A percentile compares a stretch with the other conserved stretches of the same genome.
Conservation (phyloP, 2,113 vertebrate species). For the Hemiprocne comata region DNA sequence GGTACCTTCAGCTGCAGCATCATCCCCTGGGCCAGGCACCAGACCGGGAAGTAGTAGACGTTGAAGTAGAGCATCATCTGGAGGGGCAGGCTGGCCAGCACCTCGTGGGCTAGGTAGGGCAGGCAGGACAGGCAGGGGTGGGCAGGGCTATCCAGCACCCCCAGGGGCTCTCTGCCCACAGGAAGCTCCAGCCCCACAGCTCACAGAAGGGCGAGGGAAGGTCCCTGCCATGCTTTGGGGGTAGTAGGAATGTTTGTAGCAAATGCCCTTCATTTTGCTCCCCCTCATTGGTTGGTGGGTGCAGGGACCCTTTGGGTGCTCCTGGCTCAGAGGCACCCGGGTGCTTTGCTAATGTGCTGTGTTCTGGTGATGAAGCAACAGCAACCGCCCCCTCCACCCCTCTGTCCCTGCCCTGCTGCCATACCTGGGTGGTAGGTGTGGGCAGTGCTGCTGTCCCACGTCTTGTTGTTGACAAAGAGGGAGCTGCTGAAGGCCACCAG, state of each 20-base stretch:
- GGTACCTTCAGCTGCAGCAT: conserved; percentile 86
- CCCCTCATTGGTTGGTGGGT: accelerated
- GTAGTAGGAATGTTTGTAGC: background rate
- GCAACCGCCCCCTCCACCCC: background rate
- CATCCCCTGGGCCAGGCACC: conserved; percentile 82
- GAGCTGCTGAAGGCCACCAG: conserved; percentile 76
- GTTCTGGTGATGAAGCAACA: background rate
- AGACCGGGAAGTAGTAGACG: conserved; percentile 80
- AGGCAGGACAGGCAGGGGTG: background rate
- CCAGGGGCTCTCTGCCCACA: accelerated
- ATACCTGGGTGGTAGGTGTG: conserved; percentile 73
- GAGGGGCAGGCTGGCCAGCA: conserved; percentile 83
- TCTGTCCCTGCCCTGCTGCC: accelerated
- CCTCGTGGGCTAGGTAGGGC: conserved; percentile 53
- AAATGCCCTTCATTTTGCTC: background rate
- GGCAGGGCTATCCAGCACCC: background rate
- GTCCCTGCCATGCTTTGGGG: accelerated
- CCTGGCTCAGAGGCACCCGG: background rate
- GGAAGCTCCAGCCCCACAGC: background rate
- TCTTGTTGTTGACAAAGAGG: conserved; percentile 82
- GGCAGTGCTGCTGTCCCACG: conserved; percentile 65
- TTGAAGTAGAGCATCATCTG: conserved; percentile 90
- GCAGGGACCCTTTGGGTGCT: background rate
- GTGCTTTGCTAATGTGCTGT: background rate
- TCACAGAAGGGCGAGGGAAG: accelerated